Evolutionary conservation across 2,888 invertebrate species (phyloP), one percentile per base, ranked within the genome.

Genomic region (Conchocele bisecta): DNA sequence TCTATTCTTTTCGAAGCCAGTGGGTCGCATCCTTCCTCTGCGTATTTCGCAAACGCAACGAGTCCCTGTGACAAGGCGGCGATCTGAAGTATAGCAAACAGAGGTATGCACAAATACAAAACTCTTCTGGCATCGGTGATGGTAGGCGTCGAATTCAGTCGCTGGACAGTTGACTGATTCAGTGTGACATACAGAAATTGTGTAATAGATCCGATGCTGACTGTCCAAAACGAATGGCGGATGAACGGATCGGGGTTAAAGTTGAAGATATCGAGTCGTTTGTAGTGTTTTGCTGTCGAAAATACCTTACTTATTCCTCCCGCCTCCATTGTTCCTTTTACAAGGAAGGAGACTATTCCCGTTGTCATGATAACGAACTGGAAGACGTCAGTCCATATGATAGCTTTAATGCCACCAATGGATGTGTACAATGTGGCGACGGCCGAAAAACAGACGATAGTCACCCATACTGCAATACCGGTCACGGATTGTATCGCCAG

Each of bases 341-440:
- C 33, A 6, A 67, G 42, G 1, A 67, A 59, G 53, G 51, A 61
- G 1, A 68, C 9, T 9, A 68, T 68, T 5, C 68, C 68, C 2
- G 53, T 24, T 6, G 57, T 15, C 68, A 68, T 68, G 2, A 63
- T 53, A 6, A 57, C 5, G 3, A 63, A 41, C 26, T 68, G 68
- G 31, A 68, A 68, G 11, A 68, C 68, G 28, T 68, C 68, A 9
- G 68, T 68, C 68, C 68, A 68, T 22, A 68, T 61, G 31, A 68
- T 61, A 11, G 68, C 56, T 26, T 61, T 61, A 31, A 68, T 59
- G 20, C 68, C 68, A 24, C 68, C 68, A 28, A 68, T 68, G 3
- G 68, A 68, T 6, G 68, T 68, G 33, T 68, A 68, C 20, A 61
- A 11, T 5, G 63, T 50, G 15, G 68, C 61, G 20, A 51, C 61